Evolutionary conservation across 2,113 vertebrate species (phyloP).

Genomic region (Lichenostomus cassidix): DNA sequence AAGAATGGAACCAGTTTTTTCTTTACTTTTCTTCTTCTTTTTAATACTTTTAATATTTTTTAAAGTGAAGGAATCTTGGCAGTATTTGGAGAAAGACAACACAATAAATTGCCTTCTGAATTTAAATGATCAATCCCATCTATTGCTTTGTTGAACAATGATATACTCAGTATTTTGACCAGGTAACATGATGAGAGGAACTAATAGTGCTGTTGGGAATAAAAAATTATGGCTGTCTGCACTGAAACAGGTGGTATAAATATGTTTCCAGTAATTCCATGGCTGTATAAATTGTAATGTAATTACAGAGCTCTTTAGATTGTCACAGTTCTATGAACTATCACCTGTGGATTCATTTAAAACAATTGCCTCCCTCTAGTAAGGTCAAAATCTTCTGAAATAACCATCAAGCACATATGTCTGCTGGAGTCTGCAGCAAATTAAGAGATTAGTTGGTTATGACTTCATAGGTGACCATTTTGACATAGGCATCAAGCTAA

Average conservation of each 20-base stretch:
- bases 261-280: slow-evolving; percentile 38
- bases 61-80: not conserved
- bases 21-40: not conserved
- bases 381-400: slow-evolving; percentile 1
- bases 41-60: not conserved
- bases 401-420: not conserved
- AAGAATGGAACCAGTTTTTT: not conserved
- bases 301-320: slow-evolving; percentile 10
- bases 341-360: slow-evolving; percentile 4
- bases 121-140: not conserved
- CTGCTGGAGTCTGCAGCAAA: not conserved
- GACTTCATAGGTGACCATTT: slow-evolving; percentile 8
- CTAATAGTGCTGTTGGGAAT: not conserved
- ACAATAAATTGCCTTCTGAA: not conserved
- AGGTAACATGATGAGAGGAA: not conserved
- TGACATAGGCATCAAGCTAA: not conserved
- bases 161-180: not conserved
- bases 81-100: not conserved
- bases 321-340: not conserved
- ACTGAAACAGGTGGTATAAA: slow-evolving; percentile 28
- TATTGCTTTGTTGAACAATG: not conserved
- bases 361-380: not conserved
- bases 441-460: not conserved
- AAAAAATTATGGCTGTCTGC: not conserved
- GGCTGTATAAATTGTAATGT: not conserved